These are phyloP conservation scores for Chironex yamaguchii DNA, from an alignment of 30 jellyfish, hydroid and myxozoan genomes.

Conservation along the genomic window DNA sequence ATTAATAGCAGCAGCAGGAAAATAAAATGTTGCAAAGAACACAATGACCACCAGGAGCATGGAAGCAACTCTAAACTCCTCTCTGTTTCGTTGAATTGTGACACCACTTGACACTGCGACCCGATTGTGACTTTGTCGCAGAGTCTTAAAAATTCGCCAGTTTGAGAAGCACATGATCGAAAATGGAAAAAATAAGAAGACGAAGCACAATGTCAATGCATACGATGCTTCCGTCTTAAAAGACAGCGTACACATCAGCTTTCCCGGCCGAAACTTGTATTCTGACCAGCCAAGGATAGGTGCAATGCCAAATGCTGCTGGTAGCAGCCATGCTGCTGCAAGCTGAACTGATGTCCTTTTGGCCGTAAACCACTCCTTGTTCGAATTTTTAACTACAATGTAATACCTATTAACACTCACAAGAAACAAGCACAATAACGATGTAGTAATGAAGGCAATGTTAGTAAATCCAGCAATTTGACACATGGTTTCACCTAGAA, in stretches of 20 bases:
- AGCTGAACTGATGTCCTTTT: background rate
- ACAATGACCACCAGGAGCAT: slow-evolving; percentile 61
- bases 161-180: slow-evolving; percentile 44
- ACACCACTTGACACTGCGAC: slow-evolving; percentile 18
- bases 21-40: slow-evolving; percentile 30
- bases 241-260: slow-evolving; percentile 67
- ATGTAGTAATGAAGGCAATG: slow-evolving; percentile 40
- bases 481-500: slow-evolving; percentile 56
- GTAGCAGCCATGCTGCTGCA: slow-evolving; percentile 27
- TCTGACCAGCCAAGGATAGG: slow-evolving; percentile 76
- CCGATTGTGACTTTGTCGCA: slow-evolving; percentile 12
- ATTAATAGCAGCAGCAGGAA: slow-evolving; percentile 53
- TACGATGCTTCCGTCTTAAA: slow-evolving; percentile 40
- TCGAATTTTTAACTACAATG: slow-evolving; percentile 24
- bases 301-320: slow-evolving; percentile 16
- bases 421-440: slow-evolving; percentile 51
- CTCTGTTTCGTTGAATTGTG: slow-evolving; percentile 8
- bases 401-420: slow-evolving; percentile 56
- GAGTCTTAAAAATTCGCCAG: slow-evolving; percentile 24
- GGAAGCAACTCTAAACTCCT: slow-evolving; percentile 23
- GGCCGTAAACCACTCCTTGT: background rate
- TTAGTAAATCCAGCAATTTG: slow-evolving; percentile 70
- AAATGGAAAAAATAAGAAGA: slow-evolving; percentile 37
- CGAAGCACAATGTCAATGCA: background rate
- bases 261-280: slow-evolving; percentile 60